A percentile compares a stretch with the other conserved stretches of the same genome.
phyloP scores from a whole-genome alignment of 2,113 vertebrate species.

The Lampris incognitus region DNA sequence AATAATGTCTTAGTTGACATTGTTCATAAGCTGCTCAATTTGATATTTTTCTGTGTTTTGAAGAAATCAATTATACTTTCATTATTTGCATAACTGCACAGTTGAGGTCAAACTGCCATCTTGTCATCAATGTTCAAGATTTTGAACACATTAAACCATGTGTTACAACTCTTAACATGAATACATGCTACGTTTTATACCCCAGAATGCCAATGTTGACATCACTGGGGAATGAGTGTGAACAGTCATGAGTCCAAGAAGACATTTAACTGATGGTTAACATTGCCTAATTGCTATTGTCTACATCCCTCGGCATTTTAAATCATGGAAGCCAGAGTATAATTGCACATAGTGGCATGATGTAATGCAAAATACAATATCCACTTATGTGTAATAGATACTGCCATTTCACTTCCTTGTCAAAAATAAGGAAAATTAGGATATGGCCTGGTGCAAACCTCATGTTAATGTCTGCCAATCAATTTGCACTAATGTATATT shows the following conservation, averaged over 20 bases:
- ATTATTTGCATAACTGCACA: constrained; percentile 37
- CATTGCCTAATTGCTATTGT: background rate
- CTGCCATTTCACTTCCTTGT: constrained; percentile 28
- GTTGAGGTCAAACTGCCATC: constrained; percentile 62
- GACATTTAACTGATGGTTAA: background rate
- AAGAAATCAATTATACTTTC: constrained; percentile 20
- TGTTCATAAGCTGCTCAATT: constrained; percentile 33
- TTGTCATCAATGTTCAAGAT: constrained; percentile 35
- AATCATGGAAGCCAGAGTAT: background rate
- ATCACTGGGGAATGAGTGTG: constrained; percentile 21
- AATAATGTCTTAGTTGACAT: constrained; percentile 22
- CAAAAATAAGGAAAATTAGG: constrained; percentile 12
- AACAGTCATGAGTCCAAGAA: background rate
- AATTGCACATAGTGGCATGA: constrained; percentile 13
- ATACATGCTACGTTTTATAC: constrained; percentile 13
- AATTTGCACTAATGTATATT: constrained; percentile 76
- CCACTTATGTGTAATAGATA: constrained; percentile 14
- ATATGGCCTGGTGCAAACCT: constrained; percentile 25
- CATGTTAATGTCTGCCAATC: constrained; percentile 43
- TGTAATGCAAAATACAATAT: constrained; percentile 30
- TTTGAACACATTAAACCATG: constrained; percentile 37
- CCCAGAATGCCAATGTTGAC: constrained; percentile 21
- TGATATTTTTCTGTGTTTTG: constrained; percentile 51
- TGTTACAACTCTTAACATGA: constrained; percentile 11
- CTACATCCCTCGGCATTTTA: no score